Percentiles rank a stretch among this genome's conserved stretches.
phyloP scores from a whole-genome alignment of 1,140 invertebrate genomes.

The Aphaenogaster rudis region DNA sequence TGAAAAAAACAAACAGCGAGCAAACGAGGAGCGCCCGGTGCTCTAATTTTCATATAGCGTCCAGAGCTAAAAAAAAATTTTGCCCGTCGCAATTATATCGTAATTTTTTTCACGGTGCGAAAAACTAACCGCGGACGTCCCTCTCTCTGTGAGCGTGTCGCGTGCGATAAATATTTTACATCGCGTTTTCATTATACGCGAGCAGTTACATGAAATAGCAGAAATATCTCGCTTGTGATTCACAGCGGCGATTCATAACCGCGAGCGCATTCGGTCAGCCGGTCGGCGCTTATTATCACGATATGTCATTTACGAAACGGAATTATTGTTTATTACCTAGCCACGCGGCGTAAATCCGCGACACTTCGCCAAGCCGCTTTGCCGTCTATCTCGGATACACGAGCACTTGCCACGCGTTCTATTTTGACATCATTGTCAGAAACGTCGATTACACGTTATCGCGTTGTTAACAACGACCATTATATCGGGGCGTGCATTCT shows the following conservation, averaged over 20 bases:
- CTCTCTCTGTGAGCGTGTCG: background rate
- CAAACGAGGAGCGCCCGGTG: background rate
- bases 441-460: slow-evolving; percentile 58
- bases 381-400: slow-evolving; percentile 29
- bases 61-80: background rate
- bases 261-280: slow-evolving; percentile 23
- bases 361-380: slow-evolving; percentile 36
- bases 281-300: slow-evolving; percentile 55
- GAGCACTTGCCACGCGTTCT: slow-evolving; percentile 26
- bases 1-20: background rate
- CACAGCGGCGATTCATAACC: slow-evolving; percentile 37
- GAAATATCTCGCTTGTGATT: slow-evolving; percentile 51
- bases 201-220: slow-evolving; percentile 25
- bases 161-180: slow-evolving; percentile 37
- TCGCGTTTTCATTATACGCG: slow-evolving; percentile 25
- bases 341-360: slow-evolving; percentile 28
- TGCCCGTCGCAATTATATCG: slow-evolving; percentile 26
- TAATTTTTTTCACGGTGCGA: slow-evolving; percentile 42
- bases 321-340: slow-evolving; percentile 60
- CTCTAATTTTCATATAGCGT: slow-evolving; percentile 9
- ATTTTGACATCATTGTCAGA: slow-evolving; percentile 61
- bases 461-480: slow-evolving; percentile 32
- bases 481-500: slow-evolving; percentile 25
- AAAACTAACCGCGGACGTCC: slow-evolving; percentile 6
- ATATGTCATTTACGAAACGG: slow-evolving; percentile 54